A percentile compares a stretch with the other conserved stretches of the same genome.
Conservation (phyloP, 2,113 vertebrate genomes). For the Pithys albifrons region DNA sequence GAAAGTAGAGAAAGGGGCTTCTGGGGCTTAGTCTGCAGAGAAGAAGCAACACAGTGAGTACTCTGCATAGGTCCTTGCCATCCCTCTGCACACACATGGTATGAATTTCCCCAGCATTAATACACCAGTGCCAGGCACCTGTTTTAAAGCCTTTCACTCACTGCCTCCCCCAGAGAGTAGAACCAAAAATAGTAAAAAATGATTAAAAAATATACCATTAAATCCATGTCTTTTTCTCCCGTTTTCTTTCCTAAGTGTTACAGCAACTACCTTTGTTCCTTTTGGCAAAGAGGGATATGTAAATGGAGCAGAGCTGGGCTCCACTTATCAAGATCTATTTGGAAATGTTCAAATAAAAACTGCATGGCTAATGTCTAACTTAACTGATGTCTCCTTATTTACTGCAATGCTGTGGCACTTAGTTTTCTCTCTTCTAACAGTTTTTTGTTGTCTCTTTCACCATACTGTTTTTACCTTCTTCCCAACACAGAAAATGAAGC, state of each 20-base stretch:
- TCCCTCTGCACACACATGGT: neutral
- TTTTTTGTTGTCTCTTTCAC: neutral
- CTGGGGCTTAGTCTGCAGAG: neutral
- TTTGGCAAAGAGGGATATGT: neutral
- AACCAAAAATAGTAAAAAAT: constrained; percentile 2
- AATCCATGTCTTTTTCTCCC: neutral
- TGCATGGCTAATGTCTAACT: neutral
- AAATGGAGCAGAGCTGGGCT: neutral
- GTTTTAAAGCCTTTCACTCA: neutral
- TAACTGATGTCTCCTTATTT: neutral
- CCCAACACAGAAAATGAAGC: neutral
- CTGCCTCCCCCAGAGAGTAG: neutral
- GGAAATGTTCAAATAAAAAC: neutral
- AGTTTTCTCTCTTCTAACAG: neutral
- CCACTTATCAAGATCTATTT: neutral
- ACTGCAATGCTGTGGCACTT: neutral
- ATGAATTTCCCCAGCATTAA: neutral
- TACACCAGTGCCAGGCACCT: neutral
- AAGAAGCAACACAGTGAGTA: neutral
- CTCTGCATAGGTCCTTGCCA: neutral
- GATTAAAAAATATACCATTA: neutral
- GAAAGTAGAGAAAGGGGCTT: neutral
- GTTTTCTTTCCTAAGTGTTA: neutral
- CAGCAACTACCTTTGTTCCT: neutral
- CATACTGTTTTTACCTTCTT: neutral